These are phyloP conservation scores for Sebastes taczanowskii DNA, from an alignment of 2,797 vertebrate species.

Conservation along the genomic window DNA sequence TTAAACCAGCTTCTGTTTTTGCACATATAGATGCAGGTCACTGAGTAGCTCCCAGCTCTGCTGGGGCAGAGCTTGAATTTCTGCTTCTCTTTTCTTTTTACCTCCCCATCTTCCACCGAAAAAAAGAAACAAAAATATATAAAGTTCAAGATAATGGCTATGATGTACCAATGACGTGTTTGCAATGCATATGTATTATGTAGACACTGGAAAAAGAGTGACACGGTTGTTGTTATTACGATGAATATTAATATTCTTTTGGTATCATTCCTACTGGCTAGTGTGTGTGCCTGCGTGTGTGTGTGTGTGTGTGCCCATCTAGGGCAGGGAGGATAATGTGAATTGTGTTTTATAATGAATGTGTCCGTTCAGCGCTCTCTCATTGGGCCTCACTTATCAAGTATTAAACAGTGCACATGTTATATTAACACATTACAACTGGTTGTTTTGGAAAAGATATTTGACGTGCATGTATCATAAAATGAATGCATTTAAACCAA, in stretches of 20 bases:
- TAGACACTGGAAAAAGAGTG: conserved; percentile 68
- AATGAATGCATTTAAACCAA: conserved; percentile 23
- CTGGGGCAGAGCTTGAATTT: conserved; percentile 38
- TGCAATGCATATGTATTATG: conserved; percentile 65
- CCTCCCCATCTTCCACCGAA: conserved; percentile 3
- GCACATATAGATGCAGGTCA: conserved; percentile 66
- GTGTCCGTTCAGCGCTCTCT: conserved; percentile 24
- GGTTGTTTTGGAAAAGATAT: not conserved
- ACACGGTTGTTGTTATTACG: conserved; percentile 46
- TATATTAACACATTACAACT: conserved; percentile 2
- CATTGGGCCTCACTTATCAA: conserved; percentile 35
- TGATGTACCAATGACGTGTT: conserved; percentile 71
- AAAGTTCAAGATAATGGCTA: conserved; percentile 44
- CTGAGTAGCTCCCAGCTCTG: conserved; percentile 29
- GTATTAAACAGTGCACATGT: conserved; percentile 20
- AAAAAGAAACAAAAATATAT: conserved; percentile 15
- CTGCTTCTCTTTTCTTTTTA: conserved; percentile 21
- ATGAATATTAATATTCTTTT: conserved; percentile 49
- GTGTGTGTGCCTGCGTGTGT: conserved; percentile 3
- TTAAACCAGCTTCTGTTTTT: conserved; percentile 61
- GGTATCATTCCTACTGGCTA: conserved; percentile 41
- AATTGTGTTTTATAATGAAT: conserved; percentile 40
- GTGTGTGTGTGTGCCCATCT: not conserved
- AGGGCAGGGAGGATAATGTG: conserved; percentile 34
- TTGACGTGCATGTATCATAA: conserved; percentile 19